These are phyloP conservation scores for Anoura caudifer DNA, from an alignment of 2,113 vertebrate species.

Conservation along the genomic window DNA sequence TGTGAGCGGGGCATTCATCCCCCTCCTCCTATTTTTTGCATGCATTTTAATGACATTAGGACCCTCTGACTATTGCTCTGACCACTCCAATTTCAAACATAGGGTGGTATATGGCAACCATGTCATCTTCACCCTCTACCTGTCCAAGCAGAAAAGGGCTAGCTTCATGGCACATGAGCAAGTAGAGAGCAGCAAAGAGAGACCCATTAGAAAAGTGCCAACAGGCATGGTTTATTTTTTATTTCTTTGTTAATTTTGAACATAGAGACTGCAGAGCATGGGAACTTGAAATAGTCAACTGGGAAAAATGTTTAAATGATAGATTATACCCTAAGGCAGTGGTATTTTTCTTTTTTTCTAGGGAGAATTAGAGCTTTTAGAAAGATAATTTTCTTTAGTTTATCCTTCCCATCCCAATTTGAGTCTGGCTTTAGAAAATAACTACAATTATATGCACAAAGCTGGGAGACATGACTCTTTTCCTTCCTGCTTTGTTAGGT, in stretches of 20 bases:
- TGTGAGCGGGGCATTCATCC: background rate
- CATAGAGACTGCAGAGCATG: slow-evolving; percentile 16
- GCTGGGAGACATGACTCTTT: background rate
- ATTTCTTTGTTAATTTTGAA: slow-evolving; percentile 48
- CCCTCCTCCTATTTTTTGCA: background rate
- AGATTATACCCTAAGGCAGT: background rate
- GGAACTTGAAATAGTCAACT: slow-evolving; percentile 54
- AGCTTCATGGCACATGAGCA: background rate
- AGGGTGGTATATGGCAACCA: background rate
- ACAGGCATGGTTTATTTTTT: background rate
- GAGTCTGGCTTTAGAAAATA: slow-evolving; percentile 33
- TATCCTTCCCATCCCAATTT: background rate
- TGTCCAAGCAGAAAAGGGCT: background rate
- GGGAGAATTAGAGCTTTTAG: slow-evolving; percentile 5
- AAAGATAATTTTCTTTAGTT: slow-evolving; percentile 49
- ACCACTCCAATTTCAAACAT: background rate
- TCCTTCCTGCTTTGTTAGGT: background rate
- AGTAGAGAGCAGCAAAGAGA: background rate
- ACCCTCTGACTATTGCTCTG: background rate
- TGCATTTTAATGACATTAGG: background rate
- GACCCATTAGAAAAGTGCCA: background rate
- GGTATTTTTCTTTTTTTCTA: background rate
- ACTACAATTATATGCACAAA: background rate
- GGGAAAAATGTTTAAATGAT: slow-evolving; percentile 52
- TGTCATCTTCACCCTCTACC: background rate